Evolutionary conservation across 2,797 vertebrate genomes (phyloP), one percentile per base, ranked within the genome.

Genomic region (Gephyroberyx darwinii): DNA sequence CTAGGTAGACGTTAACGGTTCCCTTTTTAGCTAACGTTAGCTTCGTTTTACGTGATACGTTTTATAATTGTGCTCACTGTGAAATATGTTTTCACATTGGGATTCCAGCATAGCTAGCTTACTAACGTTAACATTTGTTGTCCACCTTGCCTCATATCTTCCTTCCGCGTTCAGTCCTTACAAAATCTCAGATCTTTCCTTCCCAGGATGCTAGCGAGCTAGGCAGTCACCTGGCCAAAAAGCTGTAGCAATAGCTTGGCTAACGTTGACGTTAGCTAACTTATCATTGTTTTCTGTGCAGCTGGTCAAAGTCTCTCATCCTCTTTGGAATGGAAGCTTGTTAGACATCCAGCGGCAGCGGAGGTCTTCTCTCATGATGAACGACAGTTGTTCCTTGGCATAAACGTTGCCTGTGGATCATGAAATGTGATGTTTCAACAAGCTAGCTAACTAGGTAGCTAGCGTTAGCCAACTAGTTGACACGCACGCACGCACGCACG

Each of bases 121-220:
- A 84, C 78, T 77, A 66, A 54, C 26, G 41, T 85, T 90, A 88
- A 90, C 88, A 81, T 83, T 86, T 84, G 87, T 86, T 64, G 69
- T 81, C 77, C 86, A 86, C 86, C 81, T 87, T 71, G 90, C 69
- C 81, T 90, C 87, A 88, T 87, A 88, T 84, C 85, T 71, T 90
- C 81, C 90, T 93, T 90, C 91, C 89, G 90, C 89, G 85, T 90
- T 87, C 88, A 91, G 76, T 85, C 69, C 71, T 77, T 60, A 59
- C 69, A 76, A 87, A 92, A 90, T 87, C 88, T 87, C 86, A 80
- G 80, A 83, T 86, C 77, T 89, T 76, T 89, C 84, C 86, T 88
- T 74, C 66, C 77, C 78, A 51, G 83, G 86, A 83, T 83, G 86
- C 86, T 84, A 87, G 55, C 77, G 54, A 83, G 84, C 71, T 66